Evolutionary conservation across 2,888 invertebrate species (phyloP), one percentile per base, ranked within the genome.

Genomic region (Cosmorhoe ocellata): DNA sequence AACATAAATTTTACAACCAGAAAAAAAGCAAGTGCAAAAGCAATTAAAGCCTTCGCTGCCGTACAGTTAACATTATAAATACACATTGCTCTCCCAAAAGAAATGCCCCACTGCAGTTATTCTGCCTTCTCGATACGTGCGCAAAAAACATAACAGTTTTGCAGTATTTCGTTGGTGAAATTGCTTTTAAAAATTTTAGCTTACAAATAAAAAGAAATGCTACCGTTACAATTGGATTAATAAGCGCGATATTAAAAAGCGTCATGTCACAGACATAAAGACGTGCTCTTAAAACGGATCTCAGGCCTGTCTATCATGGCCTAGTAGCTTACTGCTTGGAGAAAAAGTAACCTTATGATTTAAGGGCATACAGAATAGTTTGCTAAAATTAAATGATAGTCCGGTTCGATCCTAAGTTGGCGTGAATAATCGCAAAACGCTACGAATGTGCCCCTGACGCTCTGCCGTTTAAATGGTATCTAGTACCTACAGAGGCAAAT

Each of bases 401-500:
- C 27, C 26, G 12, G 33, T 34, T 30, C 56, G 69, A 73, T 76
- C 67, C 71, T 76, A 76, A 83, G 76, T 79, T 74, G 75, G 76
- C 81, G 82, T 83, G 77, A 74, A 84, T 84, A 86, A 87, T 87
- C 75, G 74, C 69, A 56, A 69, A 71, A 71, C 64, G 71, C 72
- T 68, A 70, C 71, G 68, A 74, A 75, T 74, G 66, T 69, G 69
- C 75, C 74, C 74, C 74, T 69, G 78, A 74, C 69, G 70, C 62
- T 58, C 67, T 68, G 63, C 71, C 71, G 69, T 74, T 69, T 72
- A 76, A 67, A 65, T 68, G 54, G 43, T 62, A 44, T 60, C 58
- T 56, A 53, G 42, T 63, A 44, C 61, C 58, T 58, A 55, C 41
- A 51, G 52, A 49, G 34, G 58, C 54, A 61, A 64, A 63, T 61